Evolutionary conservation across 2,113 vertebrate species (phyloP).

Genomic region (Clarias macrocephalus): DNA sequence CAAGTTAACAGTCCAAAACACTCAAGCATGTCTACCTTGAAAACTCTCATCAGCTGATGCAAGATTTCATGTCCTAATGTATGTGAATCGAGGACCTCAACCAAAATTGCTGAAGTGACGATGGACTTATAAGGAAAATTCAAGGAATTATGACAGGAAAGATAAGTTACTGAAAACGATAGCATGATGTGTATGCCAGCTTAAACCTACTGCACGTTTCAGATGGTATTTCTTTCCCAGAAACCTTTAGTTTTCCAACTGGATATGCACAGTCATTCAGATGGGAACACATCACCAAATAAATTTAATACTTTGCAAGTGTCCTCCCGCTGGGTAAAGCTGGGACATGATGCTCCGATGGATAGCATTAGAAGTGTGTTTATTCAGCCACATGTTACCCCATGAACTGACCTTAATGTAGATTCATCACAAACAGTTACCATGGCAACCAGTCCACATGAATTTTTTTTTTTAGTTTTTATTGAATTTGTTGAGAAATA

Average conservation of each 20-base stretch:
- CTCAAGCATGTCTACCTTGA: conserved; percentile 48
- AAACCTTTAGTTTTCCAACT: conserved; percentile 13
- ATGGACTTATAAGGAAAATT: conserved; percentile 1
- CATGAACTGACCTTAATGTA: conserved; percentile 32
- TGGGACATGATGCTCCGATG: neutral
- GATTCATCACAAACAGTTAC: neutral
- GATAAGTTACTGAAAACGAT: conserved; percentile 14
- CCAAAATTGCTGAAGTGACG: conserved; percentile 14
- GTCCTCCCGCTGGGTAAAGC: conserved; percentile 4
- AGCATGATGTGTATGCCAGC: neutral
- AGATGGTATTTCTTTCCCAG: neutral
- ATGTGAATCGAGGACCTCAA: conserved; percentile 15
- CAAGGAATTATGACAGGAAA: conserved; percentile 17
- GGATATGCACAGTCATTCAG: neutral
- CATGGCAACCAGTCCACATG: neutral
- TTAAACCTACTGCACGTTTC: neutral
- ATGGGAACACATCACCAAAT: neutral
- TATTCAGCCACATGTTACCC: conserved; percentile 25
- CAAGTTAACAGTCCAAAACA: conserved; percentile 46
- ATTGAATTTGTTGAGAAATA: neutral
- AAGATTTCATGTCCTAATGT: conserved; percentile 39
- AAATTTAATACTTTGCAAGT: conserved; percentile 22
- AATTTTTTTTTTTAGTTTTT: too few relatives aligned
- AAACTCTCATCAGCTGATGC: conserved; percentile 46
- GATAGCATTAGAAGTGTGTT: conserved; percentile 28